Evolutionary conservation across 2,888 invertebrate genomes (phyloP).

Genomic region (Abrostola triplasia): DNA sequence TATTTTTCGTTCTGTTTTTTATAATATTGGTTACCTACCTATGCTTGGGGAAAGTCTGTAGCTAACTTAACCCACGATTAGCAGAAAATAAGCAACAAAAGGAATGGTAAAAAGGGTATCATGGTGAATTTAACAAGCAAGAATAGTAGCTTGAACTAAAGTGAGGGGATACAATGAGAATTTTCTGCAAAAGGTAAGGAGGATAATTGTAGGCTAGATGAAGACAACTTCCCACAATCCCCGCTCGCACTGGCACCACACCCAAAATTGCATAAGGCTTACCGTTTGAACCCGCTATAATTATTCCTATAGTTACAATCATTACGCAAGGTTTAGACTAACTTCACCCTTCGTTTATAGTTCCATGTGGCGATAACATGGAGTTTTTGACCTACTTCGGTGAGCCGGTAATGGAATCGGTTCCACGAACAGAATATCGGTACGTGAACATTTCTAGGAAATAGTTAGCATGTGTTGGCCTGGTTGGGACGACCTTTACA

Average conservation of each 20-base stretch:
- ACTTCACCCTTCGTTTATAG: constrained; percentile 43
- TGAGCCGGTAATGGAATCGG: constrained; percentile 26
- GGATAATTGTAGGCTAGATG: too few species aligned
- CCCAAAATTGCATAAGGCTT: constrained; percentile 65
- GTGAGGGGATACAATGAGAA: too few species aligned
- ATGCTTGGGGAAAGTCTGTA: too few species aligned
- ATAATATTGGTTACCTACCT: too few species aligned
- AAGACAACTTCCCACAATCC: not conserved
- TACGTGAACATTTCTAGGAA: not conserved
- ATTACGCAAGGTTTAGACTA: constrained; percentile 56
- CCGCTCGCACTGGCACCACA: constrained; percentile 52
- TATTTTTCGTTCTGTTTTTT: too few species aligned
- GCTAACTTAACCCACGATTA: too few species aligned
- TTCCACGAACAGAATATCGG: constrained; percentile 18
- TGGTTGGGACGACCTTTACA: not conserved
- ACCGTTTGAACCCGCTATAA: constrained; percentile 66
- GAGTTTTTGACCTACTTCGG: constrained; percentile 42
- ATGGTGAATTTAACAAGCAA: too few species aligned
- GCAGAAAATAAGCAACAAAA: too few species aligned
- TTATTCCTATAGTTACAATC: constrained; percentile 59
- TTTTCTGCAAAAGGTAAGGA: too few species aligned
- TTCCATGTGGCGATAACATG: constrained; percentile 39
- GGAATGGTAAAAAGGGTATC: too few species aligned
- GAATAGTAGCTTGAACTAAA: too few species aligned
- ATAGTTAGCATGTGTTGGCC: not conserved